Evolutionary conservation across 2,797 vertebrate genomes (phyloP).

Genomic region (Coccyzus lansbergi): DNA sequence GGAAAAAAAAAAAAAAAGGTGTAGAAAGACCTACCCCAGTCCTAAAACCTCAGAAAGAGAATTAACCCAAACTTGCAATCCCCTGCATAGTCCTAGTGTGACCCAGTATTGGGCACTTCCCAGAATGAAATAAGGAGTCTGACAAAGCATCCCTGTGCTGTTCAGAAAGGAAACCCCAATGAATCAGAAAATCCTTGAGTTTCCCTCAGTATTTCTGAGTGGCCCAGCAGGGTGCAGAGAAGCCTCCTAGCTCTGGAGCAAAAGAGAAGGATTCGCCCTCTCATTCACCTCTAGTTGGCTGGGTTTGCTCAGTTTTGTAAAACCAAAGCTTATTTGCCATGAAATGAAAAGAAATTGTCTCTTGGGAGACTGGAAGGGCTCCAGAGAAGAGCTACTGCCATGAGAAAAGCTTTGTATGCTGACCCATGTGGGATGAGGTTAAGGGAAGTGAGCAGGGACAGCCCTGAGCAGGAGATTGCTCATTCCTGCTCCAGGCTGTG

Average conservation of each 20-base stretch:
- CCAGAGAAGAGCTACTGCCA: slow-evolving; percentile 33
- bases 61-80: neutral
- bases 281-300: neutral
- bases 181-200: neutral
- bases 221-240: neutral
- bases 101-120: neutral
- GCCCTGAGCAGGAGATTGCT: neutral
- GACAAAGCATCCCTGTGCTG: neutral
- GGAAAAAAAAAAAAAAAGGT: rapidly evolving
- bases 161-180: neutral
- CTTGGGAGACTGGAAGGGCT: slow-evolving; percentile 19
- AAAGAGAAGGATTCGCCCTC: neutral
- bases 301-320: neutral
- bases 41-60: neutral
- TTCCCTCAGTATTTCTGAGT: neutral
- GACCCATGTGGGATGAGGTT: slow-evolving; percentile 31
- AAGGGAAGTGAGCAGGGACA: slow-evolving; percentile 22
- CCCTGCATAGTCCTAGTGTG: neutral
- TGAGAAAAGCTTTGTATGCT: slow-evolving; percentile 18
- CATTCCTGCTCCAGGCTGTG: neutral
- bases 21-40: neutral
- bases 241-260: neutral
- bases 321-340: neutral
- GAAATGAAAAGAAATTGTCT: neutral
- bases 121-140: neutral